These are phyloP conservation scores for Drosophila lini DNA, from an alignment of 1,140 invertebrate species.

Conservation along the genomic window DNA sequence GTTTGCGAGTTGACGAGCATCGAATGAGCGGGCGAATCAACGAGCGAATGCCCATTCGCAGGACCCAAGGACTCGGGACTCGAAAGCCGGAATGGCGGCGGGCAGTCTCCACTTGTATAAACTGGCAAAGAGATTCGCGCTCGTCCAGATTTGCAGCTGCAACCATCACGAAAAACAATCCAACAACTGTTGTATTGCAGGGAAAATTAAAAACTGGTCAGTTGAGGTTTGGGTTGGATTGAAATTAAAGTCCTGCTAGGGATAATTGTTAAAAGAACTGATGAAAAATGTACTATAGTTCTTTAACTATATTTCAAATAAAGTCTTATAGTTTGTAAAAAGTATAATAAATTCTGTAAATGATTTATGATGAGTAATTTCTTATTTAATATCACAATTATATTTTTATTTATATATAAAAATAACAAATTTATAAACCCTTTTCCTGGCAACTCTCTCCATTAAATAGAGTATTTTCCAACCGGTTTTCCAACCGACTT, in stretches of 20 bases:
- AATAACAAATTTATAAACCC: too few relatives aligned
- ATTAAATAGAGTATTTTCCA: constrained; percentile 9
- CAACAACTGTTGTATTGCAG: constrained; percentile 3
- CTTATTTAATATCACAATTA: not conserved
- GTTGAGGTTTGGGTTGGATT: not conserved
- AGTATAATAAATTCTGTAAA: not conserved
- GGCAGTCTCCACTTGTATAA: constrained; percentile 50
- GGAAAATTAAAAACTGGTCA: constrained; percentile 4
- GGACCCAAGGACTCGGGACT: constrained; percentile 13
- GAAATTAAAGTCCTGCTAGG: not conserved
- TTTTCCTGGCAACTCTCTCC: not conserved
- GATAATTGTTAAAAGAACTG: not conserved
- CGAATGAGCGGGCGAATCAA: constrained; percentile 32
- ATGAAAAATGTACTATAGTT: not conserved
- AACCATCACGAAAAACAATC: constrained; percentile 25
- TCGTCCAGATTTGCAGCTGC: constrained; percentile 28
- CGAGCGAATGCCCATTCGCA: constrained; percentile 33
- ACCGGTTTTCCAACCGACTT: constrained; percentile 18
- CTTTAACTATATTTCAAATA: too few relatives aligned
- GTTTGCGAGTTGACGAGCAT: constrained; percentile 62
- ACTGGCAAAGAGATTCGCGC: constrained; percentile 59
- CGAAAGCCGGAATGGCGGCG: too few relatives aligned
- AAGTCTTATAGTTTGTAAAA: not conserved
- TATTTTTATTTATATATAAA: too few relatives aligned
- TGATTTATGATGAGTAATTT: not conserved